Evolutionary conservation across 2,797 vertebrate genomes (phyloP).

Genomic region (Delichon dasypus): DNA sequence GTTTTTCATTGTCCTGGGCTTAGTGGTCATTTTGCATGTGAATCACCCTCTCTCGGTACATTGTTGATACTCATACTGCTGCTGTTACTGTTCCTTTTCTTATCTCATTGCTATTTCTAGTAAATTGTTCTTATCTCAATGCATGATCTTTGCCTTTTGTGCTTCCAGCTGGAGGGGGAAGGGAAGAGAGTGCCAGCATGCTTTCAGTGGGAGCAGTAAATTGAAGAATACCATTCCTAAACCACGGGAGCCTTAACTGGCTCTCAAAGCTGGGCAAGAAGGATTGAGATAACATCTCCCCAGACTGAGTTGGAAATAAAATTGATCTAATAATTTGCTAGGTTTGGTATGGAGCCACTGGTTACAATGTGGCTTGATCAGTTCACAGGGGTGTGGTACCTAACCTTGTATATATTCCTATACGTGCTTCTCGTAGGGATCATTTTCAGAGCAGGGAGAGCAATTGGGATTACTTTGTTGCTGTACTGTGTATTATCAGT

Average conservation of each 20-base stretch:
- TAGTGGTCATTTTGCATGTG: background rate
- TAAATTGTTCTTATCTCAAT: too few relatives aligned
- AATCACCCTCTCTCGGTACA: background rate
- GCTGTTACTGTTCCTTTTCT: background rate
- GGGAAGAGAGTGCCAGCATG: accelerated
- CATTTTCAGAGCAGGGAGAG: background rate
- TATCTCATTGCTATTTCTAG: background rate
- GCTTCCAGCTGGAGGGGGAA: background rate
- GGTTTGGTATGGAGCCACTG: background rate
- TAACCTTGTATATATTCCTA: background rate
- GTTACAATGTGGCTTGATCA: background rate
- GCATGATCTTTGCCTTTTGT: background rate
- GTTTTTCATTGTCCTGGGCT: background rate
- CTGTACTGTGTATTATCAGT: background rate
- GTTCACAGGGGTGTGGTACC: background rate
- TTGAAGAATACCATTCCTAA: background rate
- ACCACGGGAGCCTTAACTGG: accelerated
- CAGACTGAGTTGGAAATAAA: background rate
- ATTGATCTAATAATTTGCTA: background rate
- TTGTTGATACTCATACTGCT: background rate
- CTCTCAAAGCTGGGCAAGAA: accelerated
- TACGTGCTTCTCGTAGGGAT: accelerated
- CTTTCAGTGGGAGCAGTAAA: background rate
- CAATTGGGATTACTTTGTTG: background rate
- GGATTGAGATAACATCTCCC: background rate